Evolutionary conservation across 2,113 vertebrate genomes (phyloP).

Genomic region (Megaleporinus macrocephalus): DNA sequence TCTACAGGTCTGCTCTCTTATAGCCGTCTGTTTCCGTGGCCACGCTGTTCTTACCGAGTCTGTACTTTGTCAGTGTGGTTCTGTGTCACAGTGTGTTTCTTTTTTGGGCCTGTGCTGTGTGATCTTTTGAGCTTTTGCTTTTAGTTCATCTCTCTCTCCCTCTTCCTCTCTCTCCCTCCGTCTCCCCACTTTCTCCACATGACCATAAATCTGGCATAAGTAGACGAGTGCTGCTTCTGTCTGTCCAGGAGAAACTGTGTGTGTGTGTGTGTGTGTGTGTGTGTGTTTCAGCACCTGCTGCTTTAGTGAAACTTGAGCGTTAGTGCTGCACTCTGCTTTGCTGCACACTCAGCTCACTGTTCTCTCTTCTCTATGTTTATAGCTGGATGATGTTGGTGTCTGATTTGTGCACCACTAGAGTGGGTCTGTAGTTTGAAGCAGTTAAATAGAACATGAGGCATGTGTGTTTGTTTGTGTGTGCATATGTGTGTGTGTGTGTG

Average conservation of each 20-base stretch:
- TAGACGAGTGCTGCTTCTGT: not conserved
- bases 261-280: not conserved
- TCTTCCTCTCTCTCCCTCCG: constrained; percentile 10
- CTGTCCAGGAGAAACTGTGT: not conserved
- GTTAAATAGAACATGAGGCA: not conserved
- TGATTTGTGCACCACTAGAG: too few species aligned
- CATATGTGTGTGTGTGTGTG: too few species aligned
- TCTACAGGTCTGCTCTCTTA: not conserved
- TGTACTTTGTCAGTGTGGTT: constrained; percentile 17
- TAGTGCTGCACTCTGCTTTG: not conserved
- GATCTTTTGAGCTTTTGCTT: not conserved
- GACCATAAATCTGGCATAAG: not conserved
- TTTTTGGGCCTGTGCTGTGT: not conserved
- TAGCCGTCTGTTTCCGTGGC: constrained; percentile 2
- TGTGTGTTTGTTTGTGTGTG: too few species aligned
- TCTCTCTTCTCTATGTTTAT: too few species aligned
- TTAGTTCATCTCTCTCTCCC: constrained; percentile 5
- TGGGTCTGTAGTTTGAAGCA: too few species aligned
- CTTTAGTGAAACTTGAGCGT: not conserved
- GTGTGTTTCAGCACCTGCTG: not conserved
- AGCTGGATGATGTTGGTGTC: too few species aligned
- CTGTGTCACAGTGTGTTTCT: not conserved
- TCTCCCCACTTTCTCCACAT: not conserved
- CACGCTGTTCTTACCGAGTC: constrained; percentile 4
- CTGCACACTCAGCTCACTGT: not conserved